These are phyloP conservation scores for Carposina sasakii DNA, from an alignment of 1,140 invertebrate species.

Conservation along the genomic window DNA sequence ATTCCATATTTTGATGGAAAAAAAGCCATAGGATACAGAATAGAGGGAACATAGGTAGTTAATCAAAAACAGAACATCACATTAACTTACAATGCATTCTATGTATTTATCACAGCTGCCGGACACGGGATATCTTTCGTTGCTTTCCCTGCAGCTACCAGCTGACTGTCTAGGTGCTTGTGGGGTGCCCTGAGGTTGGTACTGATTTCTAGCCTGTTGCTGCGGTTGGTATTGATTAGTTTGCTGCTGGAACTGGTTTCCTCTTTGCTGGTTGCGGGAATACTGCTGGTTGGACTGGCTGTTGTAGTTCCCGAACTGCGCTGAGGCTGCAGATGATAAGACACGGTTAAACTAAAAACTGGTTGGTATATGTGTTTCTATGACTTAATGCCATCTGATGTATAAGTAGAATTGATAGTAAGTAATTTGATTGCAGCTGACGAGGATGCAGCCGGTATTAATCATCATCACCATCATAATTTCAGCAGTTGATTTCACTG, in stretches of 20 bases:
- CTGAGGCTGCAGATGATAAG: constrained; percentile 3
- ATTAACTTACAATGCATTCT: constrained; percentile 72
- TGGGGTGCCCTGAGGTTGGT: constrained; percentile 29
- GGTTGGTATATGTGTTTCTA: too few species aligned
- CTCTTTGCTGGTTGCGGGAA: constrained; percentile 6
- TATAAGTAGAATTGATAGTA: too few species aligned
- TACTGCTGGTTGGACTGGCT: constrained; percentile 8
- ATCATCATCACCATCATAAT: too few species aligned
- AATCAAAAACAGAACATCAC: too few species aligned
- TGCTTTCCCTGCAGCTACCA: constrained; percentile 75
- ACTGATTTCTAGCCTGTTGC: constrained; percentile 27
- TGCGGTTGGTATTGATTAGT: constrained; percentile 15
- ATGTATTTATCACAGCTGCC: constrained; percentile 83
- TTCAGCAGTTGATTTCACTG: too few species aligned
- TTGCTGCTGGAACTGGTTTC: constrained; percentile 18
- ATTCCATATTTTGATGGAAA: too few species aligned
- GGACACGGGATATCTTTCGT: constrained; percentile 79
- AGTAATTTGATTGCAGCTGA: too few species aligned
- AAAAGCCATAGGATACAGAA: too few species aligned
- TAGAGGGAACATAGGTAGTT: too few species aligned
- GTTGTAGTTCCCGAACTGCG: constrained; percentile 5
- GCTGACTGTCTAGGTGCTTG: constrained; percentile 26
- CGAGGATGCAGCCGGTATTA: too few species aligned
- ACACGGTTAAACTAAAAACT: too few species aligned
- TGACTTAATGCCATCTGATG: too few species aligned